A percentile compares a stretch with the other conserved stretches of the same genome.
Evolutionary conservation across 37 sponge, comb jelly and placozoan species (phyloP).

Genomic region (Mnemiopsis leidyi): DNA sequence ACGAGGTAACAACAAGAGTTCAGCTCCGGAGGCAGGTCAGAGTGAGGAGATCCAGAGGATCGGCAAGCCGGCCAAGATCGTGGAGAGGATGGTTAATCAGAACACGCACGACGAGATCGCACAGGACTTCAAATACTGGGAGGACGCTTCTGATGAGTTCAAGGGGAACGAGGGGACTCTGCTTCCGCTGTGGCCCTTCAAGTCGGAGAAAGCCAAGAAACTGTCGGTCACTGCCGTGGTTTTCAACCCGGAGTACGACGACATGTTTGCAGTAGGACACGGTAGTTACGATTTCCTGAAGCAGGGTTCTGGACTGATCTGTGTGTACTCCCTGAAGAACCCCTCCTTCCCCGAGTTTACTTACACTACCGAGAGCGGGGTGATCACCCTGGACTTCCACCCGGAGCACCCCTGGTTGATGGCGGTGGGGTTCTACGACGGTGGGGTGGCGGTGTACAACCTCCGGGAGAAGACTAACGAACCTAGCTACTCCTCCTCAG

Average conservation of each 20-base stretch:
- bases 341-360: conserved; percentile 92
- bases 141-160: conserved; percentile 90
- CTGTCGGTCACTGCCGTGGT: conserved; percentile 81
- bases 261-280: conserved; percentile 92
- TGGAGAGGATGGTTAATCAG: conserved; percentile 99
- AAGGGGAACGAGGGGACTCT: conserved; percentile 76
- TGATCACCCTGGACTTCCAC: conserved; percentile 90
- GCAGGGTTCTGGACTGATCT: conserved; percentile 74
- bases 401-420: conserved; percentile 80
- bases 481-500: conserved; percentile 77
- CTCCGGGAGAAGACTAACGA: conserved; percentile 67
- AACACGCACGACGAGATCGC: conserved; percentile 96
- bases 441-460: conserved; percentile 82
- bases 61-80: conserved; percentile 76
- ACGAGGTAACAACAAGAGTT: neutral
- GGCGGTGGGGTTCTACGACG: conserved; percentile 91
- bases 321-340: conserved; percentile 94
- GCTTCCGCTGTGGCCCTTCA: conserved; percentile 93
- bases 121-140: conserved; percentile 98
- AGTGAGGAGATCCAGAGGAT: conserved; percentile 82
- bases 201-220: conserved; percentile 81
- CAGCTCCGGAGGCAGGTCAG: conserved; percentile 16
- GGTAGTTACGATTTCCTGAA: conserved; percentile 75
- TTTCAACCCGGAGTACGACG: conserved; percentile 84
- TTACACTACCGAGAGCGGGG: conserved; percentile 76